These are phyloP conservation scores for Odocoileus hemionus DNA, from an alignment of 2,113 vertebrate genomes.

Conservation along the genomic window DNA sequence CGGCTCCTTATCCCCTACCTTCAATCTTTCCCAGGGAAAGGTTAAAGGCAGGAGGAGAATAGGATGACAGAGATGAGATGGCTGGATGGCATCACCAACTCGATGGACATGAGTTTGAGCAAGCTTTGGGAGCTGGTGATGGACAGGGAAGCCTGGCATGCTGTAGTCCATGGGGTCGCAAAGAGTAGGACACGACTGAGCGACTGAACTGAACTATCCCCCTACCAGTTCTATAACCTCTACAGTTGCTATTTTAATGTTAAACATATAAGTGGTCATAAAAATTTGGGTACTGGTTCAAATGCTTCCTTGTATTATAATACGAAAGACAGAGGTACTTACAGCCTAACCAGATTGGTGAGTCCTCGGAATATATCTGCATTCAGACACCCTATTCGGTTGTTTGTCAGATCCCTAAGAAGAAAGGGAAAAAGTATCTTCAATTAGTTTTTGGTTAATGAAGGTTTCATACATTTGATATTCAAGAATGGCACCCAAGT, in stretches of 20 bases:
- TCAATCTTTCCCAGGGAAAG: background rate
- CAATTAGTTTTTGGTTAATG: background rate
- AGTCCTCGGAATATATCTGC: conserved; percentile 94
- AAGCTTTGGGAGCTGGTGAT: background rate
- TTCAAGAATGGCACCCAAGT: background rate
- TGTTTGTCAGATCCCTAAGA: conserved; percentile 93
- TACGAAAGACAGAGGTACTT: conserved; percentile 79
- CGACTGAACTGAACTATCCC: background rate
- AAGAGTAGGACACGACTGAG: background rate
- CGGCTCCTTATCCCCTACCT: background rate
- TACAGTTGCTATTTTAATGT: background rate
- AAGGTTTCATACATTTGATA: background rate
- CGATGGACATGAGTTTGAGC: background rate
- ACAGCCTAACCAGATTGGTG: conserved; percentile 90
- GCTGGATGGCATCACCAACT: background rate
- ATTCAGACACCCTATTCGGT: conserved; percentile 95
- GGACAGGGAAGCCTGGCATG: background rate
- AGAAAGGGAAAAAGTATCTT: background rate
- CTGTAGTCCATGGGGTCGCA: background rate
- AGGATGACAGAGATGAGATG: background rate
- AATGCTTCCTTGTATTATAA: background rate
- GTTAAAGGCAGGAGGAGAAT: background rate
- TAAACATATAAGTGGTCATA: background rate
- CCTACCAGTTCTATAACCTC: background rate
- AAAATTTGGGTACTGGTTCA: background rate